Base-by-base conservation (phyloP, 2,888 invertebrate genomes). In the Oscheius myriophilus region DNA sequence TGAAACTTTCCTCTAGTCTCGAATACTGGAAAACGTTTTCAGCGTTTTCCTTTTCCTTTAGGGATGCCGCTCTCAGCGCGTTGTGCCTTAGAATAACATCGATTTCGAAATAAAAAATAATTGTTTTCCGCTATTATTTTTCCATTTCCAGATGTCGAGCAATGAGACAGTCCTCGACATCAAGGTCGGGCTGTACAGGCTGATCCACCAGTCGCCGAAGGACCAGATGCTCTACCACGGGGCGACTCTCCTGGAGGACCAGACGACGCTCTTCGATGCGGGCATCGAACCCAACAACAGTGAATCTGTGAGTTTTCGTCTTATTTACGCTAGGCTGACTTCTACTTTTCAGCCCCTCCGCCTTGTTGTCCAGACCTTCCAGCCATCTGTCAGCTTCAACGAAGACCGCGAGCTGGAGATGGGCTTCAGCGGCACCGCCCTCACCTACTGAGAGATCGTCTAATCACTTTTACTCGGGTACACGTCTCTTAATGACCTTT, bases 341-440 rank as follows among this genome's bases (percentile, higher is more conserved):
- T n/a, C n/a, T n/a, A n/a, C n/a, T 59, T 77, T 77, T 42, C 73
- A 80, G 80, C 80, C 80, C 2, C 61, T 80, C 7, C 69, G 74
- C n/a, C 67, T 80, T 12, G 65, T 79, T 18, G 72, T 71, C 16
- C 74, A 76, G 33, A 55, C 64, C 49, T 11, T 42, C 54, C 21
- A 54, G 61, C 18, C 49, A 12, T 16, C 54, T 0, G 25, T 54
- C 3, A 42, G 6, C 25, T 71, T 70, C 7, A 74, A 78, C 7
- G 72, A 70, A 12, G 71, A 72, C n/a, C 79, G 81, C 18, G 73
- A 69, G 14, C 74, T 82, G 16, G 84, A 84, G 66, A 71, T 81
- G 9, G 84, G 84, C 21, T 84, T 84, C 71, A 71, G 70, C 39
- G 84, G 83, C 57, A 83, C 84, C 12, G 84, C 84, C 11, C 70